These are phyloP conservation scores for Trinorchestia longiramus DNA, from an alignment of 1,140 invertebrate genomes.

Conservation along the genomic window DNA sequence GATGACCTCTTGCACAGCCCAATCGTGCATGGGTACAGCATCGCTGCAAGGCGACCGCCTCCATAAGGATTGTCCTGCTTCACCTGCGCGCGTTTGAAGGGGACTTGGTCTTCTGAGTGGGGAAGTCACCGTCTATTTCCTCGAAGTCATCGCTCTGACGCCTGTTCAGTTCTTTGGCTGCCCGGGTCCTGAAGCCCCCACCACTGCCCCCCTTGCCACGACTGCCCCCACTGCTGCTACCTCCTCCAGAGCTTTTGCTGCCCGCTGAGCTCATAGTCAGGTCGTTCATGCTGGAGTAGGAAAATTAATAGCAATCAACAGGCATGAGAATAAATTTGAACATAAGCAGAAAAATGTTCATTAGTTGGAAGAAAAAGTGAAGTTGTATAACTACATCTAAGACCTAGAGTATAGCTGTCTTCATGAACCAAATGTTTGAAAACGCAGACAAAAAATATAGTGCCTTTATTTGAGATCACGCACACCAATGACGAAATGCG, in stretches of 20 bases:
- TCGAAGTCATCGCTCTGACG: constrained; percentile 60
- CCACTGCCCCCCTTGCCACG: constrained; percentile 47
- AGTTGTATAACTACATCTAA: too few species aligned
- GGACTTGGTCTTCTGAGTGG: background rate
- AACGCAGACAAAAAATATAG: too few species aligned
- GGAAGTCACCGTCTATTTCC: constrained; percentile 5
- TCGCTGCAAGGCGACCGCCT: background rate
- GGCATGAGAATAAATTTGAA: too few species aligned
- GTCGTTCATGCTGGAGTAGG: constrained; percentile 58
- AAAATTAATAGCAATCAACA: too few species aligned
- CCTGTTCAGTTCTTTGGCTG: constrained; percentile 47
- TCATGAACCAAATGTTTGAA: too few species aligned
- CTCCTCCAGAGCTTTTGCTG: constrained; percentile 18
- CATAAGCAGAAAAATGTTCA: too few species aligned
- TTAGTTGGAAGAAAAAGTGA: too few species aligned
- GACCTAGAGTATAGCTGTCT: too few species aligned
- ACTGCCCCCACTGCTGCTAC: constrained; percentile 54
- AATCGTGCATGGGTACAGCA: background rate
- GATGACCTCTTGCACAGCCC: too few species aligned
- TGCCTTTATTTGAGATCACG: too few species aligned
- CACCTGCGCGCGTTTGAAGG: constrained; percentile 10
- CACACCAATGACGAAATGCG: too few species aligned
- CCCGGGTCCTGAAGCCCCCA: constrained; percentile 24
- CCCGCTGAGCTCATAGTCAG: constrained; percentile 42
- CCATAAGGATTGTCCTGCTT: background rate